Base-by-base conservation (phyloP, 2,888 invertebrate genomes). In the Lithosia quadra region DNA sequence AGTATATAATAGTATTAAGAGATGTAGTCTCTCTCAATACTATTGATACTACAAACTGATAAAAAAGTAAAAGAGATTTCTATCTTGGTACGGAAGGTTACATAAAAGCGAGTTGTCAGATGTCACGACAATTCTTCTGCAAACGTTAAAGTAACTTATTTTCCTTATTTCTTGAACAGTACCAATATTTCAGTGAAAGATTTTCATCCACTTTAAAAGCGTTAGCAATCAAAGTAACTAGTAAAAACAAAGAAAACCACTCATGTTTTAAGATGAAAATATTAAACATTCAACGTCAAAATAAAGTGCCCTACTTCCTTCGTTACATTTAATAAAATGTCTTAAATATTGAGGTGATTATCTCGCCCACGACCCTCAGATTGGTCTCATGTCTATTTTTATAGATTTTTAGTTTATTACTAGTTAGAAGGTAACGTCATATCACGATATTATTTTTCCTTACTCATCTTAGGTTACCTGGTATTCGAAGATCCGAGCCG, bases 401-500 rank as follows among this genome's bases (percentile, higher is more conserved):
- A 68, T 64, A 33, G 49, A 39, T 72, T 69, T 71, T 68, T 72
- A 67, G 73, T 74, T 79, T 79, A 83, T 83, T 76, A 69, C 55
- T 68, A 65, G 69, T 67, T 28, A 76, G 72, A 73, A 55, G 22
- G 71, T 77, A 79, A 80, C 76, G 82, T 74, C 58, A 57, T 59
- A 71, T 76, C 82, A 82, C 77, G 75, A 65, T 1, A 65, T 71
- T 75, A 77, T 75, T 21, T 69, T 56, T 10, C 59, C 15, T 0
- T 15, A 39, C 15, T 18, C 39, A 39, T 13, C n/a, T n/a, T n/a
- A n/a, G n/a, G n/a, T n/a, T n/a, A n/a, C n/a, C n/a, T n/a, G n/a
- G n/a, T n/a, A n/a, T n/a, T n/a, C n/a, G n/a, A n/a, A n/a, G n/a
- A n/a, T n/a, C n/a, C n/a, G n/a, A n/a, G n/a, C n/a, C n/a, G n/a